Evolutionary conservation across 1,140 invertebrate genomes (phyloP).

Genomic region (Panagrolaimus sp.): DNA sequence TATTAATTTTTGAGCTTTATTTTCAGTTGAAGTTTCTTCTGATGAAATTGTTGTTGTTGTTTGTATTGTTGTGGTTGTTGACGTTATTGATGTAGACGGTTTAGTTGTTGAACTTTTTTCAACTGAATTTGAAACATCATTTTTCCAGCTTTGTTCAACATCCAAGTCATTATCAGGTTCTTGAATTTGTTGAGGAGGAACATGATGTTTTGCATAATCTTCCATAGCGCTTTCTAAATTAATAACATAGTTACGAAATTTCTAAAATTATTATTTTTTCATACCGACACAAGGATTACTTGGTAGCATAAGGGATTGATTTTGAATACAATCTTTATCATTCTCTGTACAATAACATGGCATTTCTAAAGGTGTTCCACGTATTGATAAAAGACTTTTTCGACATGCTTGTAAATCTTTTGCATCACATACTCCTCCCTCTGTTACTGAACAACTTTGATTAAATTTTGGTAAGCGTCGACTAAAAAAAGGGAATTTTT

Average conservation of each 20-base stretch:
- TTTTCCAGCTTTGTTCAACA: background rate
- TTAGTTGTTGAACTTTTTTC: constrained; percentile 12
- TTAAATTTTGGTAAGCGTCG: constrained; percentile 25
- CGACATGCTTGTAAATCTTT: constrained; percentile 29
- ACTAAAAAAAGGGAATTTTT: constrained; percentile 18
- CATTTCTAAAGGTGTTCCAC: constrained; percentile 43
- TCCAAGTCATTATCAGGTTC: constrained; percentile 1
- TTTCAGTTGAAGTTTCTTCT: constrained; percentile 7
- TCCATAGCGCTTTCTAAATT: constrained; percentile 33
- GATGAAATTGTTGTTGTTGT: background rate
- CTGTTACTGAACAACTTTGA: constrained; percentile 23
- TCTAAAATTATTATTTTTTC: background rate
- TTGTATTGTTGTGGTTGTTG: background rate
- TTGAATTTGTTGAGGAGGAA: constrained; percentile 9
- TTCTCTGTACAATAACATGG: constrained; percentile 43
- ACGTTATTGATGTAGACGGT: constrained; percentile 22
- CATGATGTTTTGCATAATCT: constrained; percentile 22
- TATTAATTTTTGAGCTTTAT: background rate
- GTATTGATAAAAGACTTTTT: constrained; percentile 30
- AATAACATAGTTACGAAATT: too few species aligned
- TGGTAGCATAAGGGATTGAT: constrained; percentile 42
- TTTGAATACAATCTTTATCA: constrained; percentile 34
- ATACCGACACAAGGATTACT: constrained; percentile 50
- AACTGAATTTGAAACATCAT: background rate
- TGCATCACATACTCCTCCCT: constrained; percentile 24